Evolutionary conservation across 2,113 vertebrate species (phyloP), one percentile per base, ranked within the genome.

Genomic region (Tachuris rubrigastra): DNA sequence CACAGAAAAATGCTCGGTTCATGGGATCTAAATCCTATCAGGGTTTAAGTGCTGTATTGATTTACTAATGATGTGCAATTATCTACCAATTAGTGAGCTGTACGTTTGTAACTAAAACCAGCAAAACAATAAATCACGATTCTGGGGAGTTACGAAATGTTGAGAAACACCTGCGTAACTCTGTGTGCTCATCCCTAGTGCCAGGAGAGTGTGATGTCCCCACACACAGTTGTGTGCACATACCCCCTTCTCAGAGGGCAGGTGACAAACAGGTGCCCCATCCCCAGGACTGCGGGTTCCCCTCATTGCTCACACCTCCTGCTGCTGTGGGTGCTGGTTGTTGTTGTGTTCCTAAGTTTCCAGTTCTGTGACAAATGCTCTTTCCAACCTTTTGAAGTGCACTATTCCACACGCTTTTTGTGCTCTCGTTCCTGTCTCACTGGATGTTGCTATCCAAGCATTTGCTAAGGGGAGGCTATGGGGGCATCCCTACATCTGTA

Each of bases 61-160:
- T 94, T 87, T 91, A 74, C 77, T 67, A 85, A 88, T 53, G 63
- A 65, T 87, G 21, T 62, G 76, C 55, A 84, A 28, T 87, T 94
- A 93, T 46, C 55, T 71, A 50, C 50, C 79, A 68, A 63, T 79
- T 85, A 88, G 66, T 39, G 75, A 95, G 62, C 74, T 90, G 8
- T 50, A 9, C 82, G 47, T 92, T 92, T 90, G 66, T 52, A 93
- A 78, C 69, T 59, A 50, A 21, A 72, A 82, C 24, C 62, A 95
- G 47, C 65, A 55, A 91, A 95, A 85, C 56, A 82, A 35, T 85
- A 74, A 71, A 79, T 93, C 66, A 78, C 12, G 2, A 22, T 74
- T 91, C 37, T 58, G 28, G 22, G 74, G 66, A 85, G 39, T 39
- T 78, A 52, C 39, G 41, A 28, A 72, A 71, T 55, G 25, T 67